Percentiles rank a stretch among this genome's conserved stretches.
Evolutionary conservation across 2,797 vertebrate species (phyloP).

Genomic region (Acrossocheilus fasciatus): DNA sequence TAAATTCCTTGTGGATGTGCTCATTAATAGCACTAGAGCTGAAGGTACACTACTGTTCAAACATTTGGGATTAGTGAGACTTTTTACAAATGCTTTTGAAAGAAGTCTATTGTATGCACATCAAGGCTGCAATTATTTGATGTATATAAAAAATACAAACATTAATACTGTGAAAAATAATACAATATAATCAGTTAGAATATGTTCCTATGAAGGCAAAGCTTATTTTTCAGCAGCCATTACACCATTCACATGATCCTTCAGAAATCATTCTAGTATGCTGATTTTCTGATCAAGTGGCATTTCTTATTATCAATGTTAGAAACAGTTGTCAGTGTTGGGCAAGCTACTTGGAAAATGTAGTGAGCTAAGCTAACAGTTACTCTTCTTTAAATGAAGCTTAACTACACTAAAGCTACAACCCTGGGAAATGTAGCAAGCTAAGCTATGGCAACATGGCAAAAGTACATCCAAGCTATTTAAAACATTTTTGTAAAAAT

Average conservation of each 20-base stretch:
- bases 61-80: background rate
- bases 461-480: too few relatives aligned
- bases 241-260: background rate
- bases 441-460: too few relatives aligned
- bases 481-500: too few relatives aligned
- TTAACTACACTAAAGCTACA: too few relatives aligned
- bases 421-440: too few relatives aligned
- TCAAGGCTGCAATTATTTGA: background rate
- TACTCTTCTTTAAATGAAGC: too few relatives aligned
- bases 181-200: background rate
- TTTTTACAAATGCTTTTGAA: background rate
- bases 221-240: background rate
- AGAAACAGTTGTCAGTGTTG: background rate
- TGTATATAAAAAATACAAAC: background rate
- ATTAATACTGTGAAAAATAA: background rate
- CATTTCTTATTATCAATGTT: background rate
- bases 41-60: background rate
- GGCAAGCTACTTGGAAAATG: too few relatives aligned
- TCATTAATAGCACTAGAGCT: background rate
- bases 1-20: background rate
- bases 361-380: too few relatives aligned
- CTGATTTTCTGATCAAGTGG: background rate
- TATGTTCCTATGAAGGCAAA: background rate
- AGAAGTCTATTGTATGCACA: background rate
- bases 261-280: background rate